Base-by-base conservation (phyloP, 1,140 invertebrate species). In the Polyergus mexicanus region DNA sequence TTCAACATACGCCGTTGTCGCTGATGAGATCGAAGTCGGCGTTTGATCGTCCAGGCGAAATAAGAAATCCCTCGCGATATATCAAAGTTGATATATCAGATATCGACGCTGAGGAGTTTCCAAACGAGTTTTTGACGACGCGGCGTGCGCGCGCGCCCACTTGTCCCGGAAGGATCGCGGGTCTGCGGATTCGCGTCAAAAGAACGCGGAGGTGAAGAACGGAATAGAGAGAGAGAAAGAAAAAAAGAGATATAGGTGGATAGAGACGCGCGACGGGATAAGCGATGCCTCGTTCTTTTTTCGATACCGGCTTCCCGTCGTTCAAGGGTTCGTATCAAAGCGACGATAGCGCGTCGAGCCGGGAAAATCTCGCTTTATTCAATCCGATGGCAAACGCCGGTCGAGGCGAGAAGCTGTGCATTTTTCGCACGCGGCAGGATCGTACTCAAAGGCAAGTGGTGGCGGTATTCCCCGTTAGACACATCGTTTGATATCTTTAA, bases 61-160 rank as follows among this genome's bases (percentile, higher is more conserved):
- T 81, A 81, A 81, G 65, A 83, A 83, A 60, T 74, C 28, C n/a
- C 32, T n/a, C 47, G 47, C 16, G 38, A 83, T 60, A 44, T 74
- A 60, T 41, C 58, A 58, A 58, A 56, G 85, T 60, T 28, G 38
- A 83, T 60, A 44, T 74, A 60, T 41, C 63, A 58, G 71, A 62
- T 80, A 81, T 77, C 66, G 58, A 58, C 28, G 54, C 44, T 56
- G 75, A 86, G 22, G 68, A 54, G 68, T 58, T 32, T 28, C 51
- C 78, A 84, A 88, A 90, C 71, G 88, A 90, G 89, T 89, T 89
- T 90, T 54, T 90, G 88, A 90, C 60, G 88, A 85, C 28, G 66
- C 32, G 2, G 28, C 19, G 60, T 22, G 51, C 66, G 54, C 44
- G 38, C 56, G 19, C 69, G 11, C 44, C 13, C 58, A 7, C 7